Evolutionary conservation across 2,888 invertebrate genomes (phyloP).

Genomic region (Stratiomys singularior): DNA sequence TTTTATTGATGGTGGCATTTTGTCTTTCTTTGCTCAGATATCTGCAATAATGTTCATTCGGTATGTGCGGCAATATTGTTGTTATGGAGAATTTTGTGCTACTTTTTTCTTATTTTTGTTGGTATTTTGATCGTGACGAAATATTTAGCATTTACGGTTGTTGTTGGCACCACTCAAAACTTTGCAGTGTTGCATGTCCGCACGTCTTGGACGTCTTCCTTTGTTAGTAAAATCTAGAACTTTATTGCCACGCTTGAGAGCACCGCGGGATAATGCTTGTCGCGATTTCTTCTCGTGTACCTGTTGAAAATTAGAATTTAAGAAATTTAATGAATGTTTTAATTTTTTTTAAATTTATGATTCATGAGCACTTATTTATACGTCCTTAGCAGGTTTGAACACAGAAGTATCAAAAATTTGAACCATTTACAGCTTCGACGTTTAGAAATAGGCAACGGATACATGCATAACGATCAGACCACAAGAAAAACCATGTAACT

Average conservation of each 20-base stretch:
- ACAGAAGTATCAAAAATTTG: too few relatives aligned
- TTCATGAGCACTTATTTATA: too few relatives aligned
- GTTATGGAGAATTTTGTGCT: conserved; percentile 41
- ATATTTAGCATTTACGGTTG: conserved; percentile 71
- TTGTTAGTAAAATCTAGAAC: conserved; percentile 68
- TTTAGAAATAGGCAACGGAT: too few relatives aligned
- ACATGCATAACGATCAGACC: too few relatives aligned
- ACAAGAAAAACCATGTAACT: too few relatives aligned
- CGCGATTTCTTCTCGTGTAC: conserved; percentile 66
- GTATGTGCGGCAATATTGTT: conserved; percentile 40
- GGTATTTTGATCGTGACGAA: not conserved
- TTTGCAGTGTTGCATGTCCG: conserved; percentile 68
- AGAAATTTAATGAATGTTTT: too few relatives aligned
- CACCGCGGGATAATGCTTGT: conserved; percentile 67
- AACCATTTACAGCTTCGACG: too few relatives aligned
- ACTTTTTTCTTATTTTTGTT: not conserved
- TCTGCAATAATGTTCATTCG: conserved; percentile 1
- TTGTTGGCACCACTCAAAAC: conserved; percentile 71
- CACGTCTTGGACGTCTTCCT: conserved; percentile 68
- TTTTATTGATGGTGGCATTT: not conserved
- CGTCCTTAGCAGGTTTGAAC: too few relatives aligned
- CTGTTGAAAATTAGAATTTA: conserved; percentile 56
- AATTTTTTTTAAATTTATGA: too few relatives aligned
- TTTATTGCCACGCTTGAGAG: conserved; percentile 69
- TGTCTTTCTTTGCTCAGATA: not conserved